Evolutionary conservation across 2,888 invertebrate species (phyloP), one percentile per base, ranked within the genome.

Genomic region (Tortricodes alternella): DNA sequence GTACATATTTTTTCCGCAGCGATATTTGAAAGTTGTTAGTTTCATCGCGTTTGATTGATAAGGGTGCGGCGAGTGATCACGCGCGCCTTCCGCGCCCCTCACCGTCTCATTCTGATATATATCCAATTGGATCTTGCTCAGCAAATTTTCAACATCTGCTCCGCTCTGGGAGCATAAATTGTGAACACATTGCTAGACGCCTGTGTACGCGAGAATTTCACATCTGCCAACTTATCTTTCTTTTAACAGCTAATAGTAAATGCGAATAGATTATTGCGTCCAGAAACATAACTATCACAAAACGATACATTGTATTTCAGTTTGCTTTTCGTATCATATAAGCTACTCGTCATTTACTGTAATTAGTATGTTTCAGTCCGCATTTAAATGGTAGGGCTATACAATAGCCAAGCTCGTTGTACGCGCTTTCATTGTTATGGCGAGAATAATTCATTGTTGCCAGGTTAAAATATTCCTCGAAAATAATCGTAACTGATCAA

Each of bases 1-100:
- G 24, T n/a, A n/a, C n/a, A 34, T 23, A 16, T n/a, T 16, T 29
- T 53, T 53, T 53, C 21, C 21, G 27, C 16, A 38, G 29, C 38
- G 35, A 55, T 55, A 41, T 55, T 43, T 55, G 74, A 72, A 74
- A 78, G 69, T 73, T 70, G 67, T 69, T 73, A 78, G 75, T 76
- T 76, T 67, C 50, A 70, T 67, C 66, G 63, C 67, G 65, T 64
- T 66, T 79, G 81, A 83, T 83, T 83, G 83, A 83, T 80, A 80
- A 74, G 80, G 81, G 79, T 78, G 67, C 38, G 51, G 24, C 18
- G 46, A 39, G 46, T 49, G 55, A 71, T 70, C 73, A 72, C 73
- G 67, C 62, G 61, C 64, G 51, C 63, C 24, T 18, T 46, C 41
- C 35, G 46, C 52, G 59, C 63, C 61, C 62, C 62, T 65, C 64